phyloP scores from a whole-genome alignment of 1,140 invertebrate genomes.

The Tetramorium alpestre region DNA sequence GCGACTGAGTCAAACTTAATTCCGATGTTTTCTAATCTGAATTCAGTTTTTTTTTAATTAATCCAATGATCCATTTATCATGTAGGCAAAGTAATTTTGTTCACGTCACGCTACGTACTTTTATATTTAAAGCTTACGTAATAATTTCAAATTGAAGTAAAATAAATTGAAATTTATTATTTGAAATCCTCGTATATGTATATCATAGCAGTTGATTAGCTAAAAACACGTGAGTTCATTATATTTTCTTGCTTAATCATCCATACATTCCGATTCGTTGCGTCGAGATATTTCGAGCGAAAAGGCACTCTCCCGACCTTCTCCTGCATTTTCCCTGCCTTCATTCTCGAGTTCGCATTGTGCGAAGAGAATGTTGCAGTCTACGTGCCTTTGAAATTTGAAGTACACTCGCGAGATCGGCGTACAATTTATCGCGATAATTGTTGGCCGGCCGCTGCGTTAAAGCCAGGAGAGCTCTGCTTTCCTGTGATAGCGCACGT shows the following conservation, averaged over 20 bases:
- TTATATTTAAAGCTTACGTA: neutral
- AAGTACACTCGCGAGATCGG: slow-evolving; percentile 39
- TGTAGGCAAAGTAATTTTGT: neutral
- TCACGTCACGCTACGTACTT: neutral
- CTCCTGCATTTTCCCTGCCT: neutral
- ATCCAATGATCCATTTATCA: neutral
- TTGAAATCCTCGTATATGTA: neutral
- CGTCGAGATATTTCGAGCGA: neutral
- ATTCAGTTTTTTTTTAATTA: neutral
- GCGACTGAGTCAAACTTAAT: neutral
- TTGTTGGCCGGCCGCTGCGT: slow-evolving; percentile 43
- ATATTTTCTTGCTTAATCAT: neutral
- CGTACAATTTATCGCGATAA: slow-evolving; percentile 61
- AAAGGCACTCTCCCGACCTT: neutral
- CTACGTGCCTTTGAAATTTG: slow-evolving; percentile 45
- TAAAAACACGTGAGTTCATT: neutral
- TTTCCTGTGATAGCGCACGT: slow-evolving; percentile 55
- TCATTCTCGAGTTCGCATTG: slow-evolving; percentile 29
- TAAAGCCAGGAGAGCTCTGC: slow-evolving; percentile 45
- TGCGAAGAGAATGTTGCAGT: neutral
- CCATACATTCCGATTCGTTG: neutral
- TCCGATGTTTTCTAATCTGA: slow-evolving; percentile 1
- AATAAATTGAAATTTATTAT: neutral
- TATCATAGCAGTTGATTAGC: neutral
- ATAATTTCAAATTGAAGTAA: slow-evolving; percentile 3